Evolutionary conservation across 2,113 vertebrate species (phyloP).

Genomic region (Pungitius pungitius): DNA sequence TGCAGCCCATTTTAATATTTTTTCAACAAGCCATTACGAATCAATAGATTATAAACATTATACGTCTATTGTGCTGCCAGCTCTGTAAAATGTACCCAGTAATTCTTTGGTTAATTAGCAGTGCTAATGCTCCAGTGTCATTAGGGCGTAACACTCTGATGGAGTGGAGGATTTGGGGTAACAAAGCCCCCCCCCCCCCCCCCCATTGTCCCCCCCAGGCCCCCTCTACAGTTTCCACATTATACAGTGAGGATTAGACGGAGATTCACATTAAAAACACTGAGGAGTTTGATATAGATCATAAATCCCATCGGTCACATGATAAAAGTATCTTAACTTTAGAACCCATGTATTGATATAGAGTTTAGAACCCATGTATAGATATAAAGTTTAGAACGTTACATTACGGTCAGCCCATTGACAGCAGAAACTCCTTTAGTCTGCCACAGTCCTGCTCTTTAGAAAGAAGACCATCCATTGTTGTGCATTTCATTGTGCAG

Average conservation of each 20-base stretch:
- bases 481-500: background rate
- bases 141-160: background rate
- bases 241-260: background rate
- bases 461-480: background rate
- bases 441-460: no score
- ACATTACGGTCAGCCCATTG: background rate
- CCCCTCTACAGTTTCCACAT: background rate
- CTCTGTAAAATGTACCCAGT: constrained; percentile 11
- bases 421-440: no score
- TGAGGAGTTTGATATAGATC: background rate
- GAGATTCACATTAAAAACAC: background rate
- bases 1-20: background rate
- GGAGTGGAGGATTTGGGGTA: background rate
- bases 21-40: background rate
- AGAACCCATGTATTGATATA: no score
- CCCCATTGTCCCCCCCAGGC: no score
- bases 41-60: background rate
- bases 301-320: background rate
- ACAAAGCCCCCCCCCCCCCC: no score
- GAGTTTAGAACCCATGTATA: no score
- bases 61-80: constrained; percentile 3
- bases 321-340: background rate
- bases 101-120: constrained; percentile 29
- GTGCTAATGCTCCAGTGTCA: background rate
- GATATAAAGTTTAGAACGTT: background rate